Conservation (phyloP, 2,797 vertebrate species). For the Pipistrellus pygmaeus region DNA sequence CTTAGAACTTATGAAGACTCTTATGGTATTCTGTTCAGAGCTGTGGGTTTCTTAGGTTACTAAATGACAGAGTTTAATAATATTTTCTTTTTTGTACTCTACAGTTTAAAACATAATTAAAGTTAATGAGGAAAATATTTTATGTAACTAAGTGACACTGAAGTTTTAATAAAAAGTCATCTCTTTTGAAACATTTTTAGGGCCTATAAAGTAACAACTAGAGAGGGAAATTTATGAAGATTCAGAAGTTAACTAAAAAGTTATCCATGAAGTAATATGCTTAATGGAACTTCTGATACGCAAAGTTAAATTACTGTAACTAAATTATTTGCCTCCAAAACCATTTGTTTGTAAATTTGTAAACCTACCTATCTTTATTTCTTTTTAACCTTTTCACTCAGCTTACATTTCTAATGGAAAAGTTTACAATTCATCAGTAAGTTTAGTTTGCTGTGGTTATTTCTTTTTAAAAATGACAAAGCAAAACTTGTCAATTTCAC, state of each 20-base stretch:
- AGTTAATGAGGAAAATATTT: constrained; percentile 27
- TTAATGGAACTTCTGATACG: background rate
- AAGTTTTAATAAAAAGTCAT: constrained; percentile 25
- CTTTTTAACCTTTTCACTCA: constrained; percentile 93
- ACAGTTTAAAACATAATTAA: background rate
- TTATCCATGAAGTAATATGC: background rate
- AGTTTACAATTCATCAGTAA: constrained; percentile 93
- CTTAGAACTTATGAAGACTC: constrained; percentile 16
- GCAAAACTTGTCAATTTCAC: constrained; percentile 80
- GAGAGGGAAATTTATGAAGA: constrained; percentile 20
- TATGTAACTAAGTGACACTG: background rate
- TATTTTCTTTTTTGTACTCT: constrained; percentile 13
- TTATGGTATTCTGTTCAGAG: background rate
- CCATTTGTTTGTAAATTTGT: constrained; percentile 62
- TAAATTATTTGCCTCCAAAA: background rate
- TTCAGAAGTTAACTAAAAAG: constrained; percentile 23
- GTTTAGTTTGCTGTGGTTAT: constrained; percentile 91
- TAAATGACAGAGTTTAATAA: constrained; percentile 2
- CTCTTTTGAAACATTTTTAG: constrained; percentile 31
- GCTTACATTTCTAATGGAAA: constrained; percentile 93
- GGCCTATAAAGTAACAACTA: background rate
- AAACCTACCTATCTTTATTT: constrained; percentile 76
- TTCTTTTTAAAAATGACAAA: constrained; percentile 69
- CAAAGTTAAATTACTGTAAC: background rate
- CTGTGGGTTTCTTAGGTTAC: background rate